These are phyloP conservation scores for Linnaemya tessellans DNA, from an alignment of 2,888 invertebrate genomes.

Conservation along the genomic window DNA sequence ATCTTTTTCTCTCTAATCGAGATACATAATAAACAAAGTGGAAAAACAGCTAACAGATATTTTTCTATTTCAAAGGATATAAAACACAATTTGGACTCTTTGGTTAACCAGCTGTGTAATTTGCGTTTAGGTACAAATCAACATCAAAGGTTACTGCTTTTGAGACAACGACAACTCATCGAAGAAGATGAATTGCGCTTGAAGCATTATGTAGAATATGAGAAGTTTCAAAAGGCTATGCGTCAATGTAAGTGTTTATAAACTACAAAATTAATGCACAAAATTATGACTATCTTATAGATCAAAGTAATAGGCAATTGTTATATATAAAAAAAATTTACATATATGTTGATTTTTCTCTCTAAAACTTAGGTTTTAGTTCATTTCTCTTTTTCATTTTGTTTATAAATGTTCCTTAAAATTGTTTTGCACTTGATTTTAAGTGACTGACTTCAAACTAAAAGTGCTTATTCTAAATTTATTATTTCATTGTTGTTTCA, in stretches of 20 bases:
- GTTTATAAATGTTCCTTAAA: too few species aligned
- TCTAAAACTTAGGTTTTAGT: too few species aligned
- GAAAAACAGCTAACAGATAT: neutral
- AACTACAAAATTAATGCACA: neutral
- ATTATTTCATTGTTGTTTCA: too few species aligned
- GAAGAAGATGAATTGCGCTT: conserved; percentile 83
- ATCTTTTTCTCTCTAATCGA: too few species aligned
- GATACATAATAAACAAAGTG: neutral
- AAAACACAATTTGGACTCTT: conserved; percentile 82
- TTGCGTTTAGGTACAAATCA: conserved; percentile 82
- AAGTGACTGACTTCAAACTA: too few species aligned
- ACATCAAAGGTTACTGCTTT: conserved; percentile 81
- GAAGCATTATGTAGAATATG: conserved; percentile 83
- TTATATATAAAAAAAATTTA: neutral
- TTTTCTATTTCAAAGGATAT: conserved; percentile 78
- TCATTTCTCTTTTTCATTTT: too few species aligned
- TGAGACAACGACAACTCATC: conserved; percentile 82
- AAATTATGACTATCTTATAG: neutral
- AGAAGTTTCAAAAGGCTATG: conserved; percentile 82
- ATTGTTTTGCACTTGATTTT: too few species aligned
- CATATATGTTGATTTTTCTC: too few species aligned
- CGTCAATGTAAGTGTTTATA: conserved; percentile 77
- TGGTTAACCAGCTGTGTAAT: conserved; percentile 81
- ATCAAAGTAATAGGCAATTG: neutral
- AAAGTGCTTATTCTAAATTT: too few species aligned